Percentiles rank a stretch among this genome's conserved stretches.
Conservation (phyloP, 2,888 invertebrate genomes). For the Eristalinus aeneus region DNA sequence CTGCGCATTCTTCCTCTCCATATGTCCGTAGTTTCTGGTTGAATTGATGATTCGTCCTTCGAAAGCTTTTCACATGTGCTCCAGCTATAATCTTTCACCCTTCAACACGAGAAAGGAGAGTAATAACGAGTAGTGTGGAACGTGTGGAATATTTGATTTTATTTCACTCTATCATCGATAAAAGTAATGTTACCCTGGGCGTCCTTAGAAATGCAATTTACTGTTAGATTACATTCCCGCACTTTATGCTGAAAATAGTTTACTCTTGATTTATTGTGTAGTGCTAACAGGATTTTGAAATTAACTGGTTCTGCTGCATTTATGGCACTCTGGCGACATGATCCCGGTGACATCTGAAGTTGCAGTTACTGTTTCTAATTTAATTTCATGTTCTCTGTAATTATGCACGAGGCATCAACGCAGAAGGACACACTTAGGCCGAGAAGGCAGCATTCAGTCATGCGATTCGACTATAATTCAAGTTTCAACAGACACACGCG, state of each 20-base stretch:
- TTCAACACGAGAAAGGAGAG: slow-evolving; percentile 21
- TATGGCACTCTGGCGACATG: too few species aligned
- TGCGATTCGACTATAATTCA: too few species aligned
- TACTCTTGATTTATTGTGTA: too few species aligned
- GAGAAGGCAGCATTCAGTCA: too few species aligned
- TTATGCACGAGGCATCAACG: too few species aligned
- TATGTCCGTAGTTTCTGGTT: slow-evolving; percentile 13
- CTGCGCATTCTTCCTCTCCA: slow-evolving; percentile 26
- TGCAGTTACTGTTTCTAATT: too few species aligned
- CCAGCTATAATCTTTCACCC: slow-evolving; percentile 19
- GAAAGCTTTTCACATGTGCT: slow-evolving; percentile 3
- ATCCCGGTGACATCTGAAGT: too few species aligned
- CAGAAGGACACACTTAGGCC: too few species aligned
- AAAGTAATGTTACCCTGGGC: slow-evolving; percentile 15
- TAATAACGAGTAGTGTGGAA: slow-evolving; percentile 22
- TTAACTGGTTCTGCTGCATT: not conserved
- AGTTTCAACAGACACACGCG: too few species aligned
- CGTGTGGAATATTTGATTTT: not conserved
- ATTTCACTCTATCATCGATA: slow-evolving; percentile 31
- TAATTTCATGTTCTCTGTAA: too few species aligned
- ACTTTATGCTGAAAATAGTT: too few species aligned
- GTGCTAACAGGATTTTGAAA: not conserved
- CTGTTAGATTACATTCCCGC: not conserved
- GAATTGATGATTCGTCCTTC: slow-evolving; percentile 32
- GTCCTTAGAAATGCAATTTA: slow-evolving; percentile 5